phyloP scores from a whole-genome alignment of 2,113 vertebrate genomes.

The Stictonetta naevosa region DNA sequence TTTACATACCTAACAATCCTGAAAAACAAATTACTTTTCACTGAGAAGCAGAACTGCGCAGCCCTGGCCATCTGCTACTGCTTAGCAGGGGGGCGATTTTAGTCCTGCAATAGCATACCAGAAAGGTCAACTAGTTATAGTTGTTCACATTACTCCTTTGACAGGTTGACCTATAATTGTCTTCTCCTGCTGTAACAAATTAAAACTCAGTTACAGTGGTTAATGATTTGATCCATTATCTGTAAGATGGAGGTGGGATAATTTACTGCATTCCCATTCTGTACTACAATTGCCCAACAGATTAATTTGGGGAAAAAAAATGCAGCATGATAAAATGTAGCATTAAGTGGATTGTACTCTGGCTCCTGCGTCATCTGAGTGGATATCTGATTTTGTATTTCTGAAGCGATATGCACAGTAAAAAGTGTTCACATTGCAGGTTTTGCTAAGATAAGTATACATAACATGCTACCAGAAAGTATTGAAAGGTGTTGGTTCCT shows the following conservation, averaged over 20 bases:
- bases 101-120: neutral
- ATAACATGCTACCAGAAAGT: neutral
- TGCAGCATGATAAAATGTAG: neutral
- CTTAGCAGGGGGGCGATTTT: neutral
- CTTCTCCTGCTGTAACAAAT: slow-evolving; percentile 18
- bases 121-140: slow-evolving; percentile 37
- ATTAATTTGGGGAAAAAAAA: neutral
- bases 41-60: neutral
- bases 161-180: slow-evolving; percentile 49
- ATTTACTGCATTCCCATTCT: neutral
- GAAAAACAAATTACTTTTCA: slow-evolving; percentile 16
- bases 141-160: slow-evolving; percentile 20
- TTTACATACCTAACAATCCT: neutral
- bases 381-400: neutral
- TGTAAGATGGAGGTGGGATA: slow-evolving; percentile 3
- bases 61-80: slow-evolving; percentile 48
- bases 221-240: slow-evolving; percentile 38
- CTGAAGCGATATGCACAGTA: neutral
- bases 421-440: neutral
- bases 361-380: neutral
- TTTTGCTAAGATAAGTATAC: slow-evolving; percentile 75
- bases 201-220: slow-evolving; percentile 26
- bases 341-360: neutral
- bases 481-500: neutral
- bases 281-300: neutral